Percentiles rank a stretch among this genome's conserved stretches.
These are phyloP conservation scores for Polypedilum vanderplanki DNA, from an alignment of 1,140 invertebrate species.

Conservation along the genomic window DNA sequence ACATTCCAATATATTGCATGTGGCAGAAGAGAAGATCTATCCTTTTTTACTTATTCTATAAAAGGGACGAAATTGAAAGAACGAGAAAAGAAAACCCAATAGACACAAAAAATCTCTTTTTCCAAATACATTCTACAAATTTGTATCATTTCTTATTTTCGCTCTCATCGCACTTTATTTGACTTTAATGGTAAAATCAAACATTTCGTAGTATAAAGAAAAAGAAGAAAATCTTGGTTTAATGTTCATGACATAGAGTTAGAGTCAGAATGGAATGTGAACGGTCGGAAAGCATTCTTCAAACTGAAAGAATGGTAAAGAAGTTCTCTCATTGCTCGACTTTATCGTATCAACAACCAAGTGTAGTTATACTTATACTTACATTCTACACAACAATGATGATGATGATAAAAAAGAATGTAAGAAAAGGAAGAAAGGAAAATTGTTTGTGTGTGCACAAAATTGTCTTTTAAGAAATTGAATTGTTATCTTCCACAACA, in stretches of 20 bases:
- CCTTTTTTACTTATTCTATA: background rate
- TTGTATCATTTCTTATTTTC: background rate
- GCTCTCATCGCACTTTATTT: background rate
- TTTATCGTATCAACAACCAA: background rate
- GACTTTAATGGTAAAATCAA: constrained; percentile 9
- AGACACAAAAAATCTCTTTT: background rate
- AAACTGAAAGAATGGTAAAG: background rate
- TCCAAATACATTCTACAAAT: background rate
- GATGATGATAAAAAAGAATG: background rate
- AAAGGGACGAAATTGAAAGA: no score
- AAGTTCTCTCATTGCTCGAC: background rate
- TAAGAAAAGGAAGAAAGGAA: background rate
- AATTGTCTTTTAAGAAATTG: constrained; percentile 14
- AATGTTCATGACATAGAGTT: background rate
- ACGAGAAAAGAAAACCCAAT: background rate
- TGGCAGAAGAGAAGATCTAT: background rate
- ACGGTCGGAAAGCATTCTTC: constrained; percentile 16
- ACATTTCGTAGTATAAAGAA: background rate
- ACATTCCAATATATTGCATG: background rate
- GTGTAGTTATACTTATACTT: background rate
- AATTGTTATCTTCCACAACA: background rate
- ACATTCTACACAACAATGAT: background rate
- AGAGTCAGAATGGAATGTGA: constrained; percentile 17
- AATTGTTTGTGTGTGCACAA: background rate
- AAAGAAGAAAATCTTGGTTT: constrained; percentile 5